Conservation (phyloP, 1,140 invertebrate genomes). For the Trichonephila clavata region DNA sequence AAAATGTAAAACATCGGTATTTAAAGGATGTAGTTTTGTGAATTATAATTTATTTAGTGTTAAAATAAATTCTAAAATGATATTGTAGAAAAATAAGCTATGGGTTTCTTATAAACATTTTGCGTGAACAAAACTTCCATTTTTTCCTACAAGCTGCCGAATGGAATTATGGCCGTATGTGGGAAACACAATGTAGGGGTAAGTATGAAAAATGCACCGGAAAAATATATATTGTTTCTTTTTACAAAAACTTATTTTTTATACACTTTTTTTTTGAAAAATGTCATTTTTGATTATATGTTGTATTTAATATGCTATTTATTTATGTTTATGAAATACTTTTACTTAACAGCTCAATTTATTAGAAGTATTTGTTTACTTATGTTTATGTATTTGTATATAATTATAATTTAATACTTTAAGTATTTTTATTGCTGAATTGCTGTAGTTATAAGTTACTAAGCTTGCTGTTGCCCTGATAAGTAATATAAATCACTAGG, state of each 20-base stretch:
- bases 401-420: no score
- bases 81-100: no score
- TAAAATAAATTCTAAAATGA: no score
- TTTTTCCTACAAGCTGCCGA: constrained; percentile 71
- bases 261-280: no score
- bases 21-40: no score
- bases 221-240: neutral
- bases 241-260: neutral
- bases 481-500: neutral
- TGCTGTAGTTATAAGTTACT: neutral
- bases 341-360: no score
- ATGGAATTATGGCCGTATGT: constrained; percentile 76
- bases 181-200: constrained; percentile 76
- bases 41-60: no score
- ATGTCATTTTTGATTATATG: no score
- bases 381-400: neutral
- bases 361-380: neutral
- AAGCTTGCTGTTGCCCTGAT: neutral
- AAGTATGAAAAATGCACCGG: constrained; percentile 20
- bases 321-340: no score
- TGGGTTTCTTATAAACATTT: neutral
- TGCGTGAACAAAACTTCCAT: neutral
- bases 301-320: no score
- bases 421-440: neutral
- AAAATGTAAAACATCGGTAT: no score